phyloP scores from a whole-genome alignment of 2,797 vertebrate genomes.

The Dipus sagitta region DNA sequence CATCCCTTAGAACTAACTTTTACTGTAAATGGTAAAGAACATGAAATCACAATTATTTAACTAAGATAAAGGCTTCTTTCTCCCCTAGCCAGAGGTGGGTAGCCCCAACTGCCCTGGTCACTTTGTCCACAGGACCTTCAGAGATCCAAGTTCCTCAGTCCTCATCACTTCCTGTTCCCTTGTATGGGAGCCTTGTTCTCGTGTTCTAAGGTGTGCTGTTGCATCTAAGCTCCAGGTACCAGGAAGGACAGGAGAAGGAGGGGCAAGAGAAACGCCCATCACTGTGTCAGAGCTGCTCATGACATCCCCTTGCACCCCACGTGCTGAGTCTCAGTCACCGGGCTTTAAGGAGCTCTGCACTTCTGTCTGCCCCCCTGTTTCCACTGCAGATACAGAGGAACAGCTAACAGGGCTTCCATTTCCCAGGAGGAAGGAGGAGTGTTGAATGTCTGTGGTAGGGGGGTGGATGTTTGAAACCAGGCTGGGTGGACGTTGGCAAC shows the following conservation, averaged over 20 bases:
- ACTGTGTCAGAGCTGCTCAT: background rate
- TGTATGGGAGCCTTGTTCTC: background rate
- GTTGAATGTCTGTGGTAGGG: background rate
- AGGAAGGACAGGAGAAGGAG: background rate
- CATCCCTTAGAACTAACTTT: background rate
- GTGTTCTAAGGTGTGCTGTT: background rate
- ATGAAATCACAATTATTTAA: background rate
- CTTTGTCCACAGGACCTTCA: background rate
- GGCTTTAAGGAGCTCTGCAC: background rate
- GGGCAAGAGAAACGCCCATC: background rate
- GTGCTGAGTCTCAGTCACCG: background rate
- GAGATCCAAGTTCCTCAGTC: background rate
- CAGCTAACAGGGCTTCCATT: background rate
- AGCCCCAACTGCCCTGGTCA: background rate
- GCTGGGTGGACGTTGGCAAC: background rate
- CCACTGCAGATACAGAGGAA: accelerated
- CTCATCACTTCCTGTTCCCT: background rate
- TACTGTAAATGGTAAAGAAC: background rate
- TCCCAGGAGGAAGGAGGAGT: background rate
- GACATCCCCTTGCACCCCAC: background rate
- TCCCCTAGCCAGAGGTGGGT: background rate
- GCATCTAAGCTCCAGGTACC: background rate
- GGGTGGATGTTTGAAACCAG: background rate
- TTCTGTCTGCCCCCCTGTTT: background rate
- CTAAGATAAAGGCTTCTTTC: background rate